These are phyloP conservation scores for Petrocephalus schoutedeni DNA, from an alignment of 2,797 vertebrate species.

Conservation along the genomic window DNA sequence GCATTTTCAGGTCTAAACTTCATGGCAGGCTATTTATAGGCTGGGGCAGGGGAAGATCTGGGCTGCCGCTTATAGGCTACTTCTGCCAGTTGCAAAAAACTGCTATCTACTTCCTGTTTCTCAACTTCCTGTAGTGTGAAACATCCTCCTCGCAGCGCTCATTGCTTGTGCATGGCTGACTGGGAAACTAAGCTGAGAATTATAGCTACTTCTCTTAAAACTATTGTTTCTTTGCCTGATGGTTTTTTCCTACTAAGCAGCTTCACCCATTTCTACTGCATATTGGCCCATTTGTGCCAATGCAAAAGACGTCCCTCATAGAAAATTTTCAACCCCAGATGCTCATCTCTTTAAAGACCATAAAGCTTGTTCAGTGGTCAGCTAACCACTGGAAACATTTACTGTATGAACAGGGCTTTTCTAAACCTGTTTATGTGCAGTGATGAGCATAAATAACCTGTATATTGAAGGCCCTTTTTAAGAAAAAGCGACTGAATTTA, in stretches of 20 bases:
- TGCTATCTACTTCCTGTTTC: slow-evolving; percentile 56
- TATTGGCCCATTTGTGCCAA: not conserved
- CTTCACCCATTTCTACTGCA: not conserved
- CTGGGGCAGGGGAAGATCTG: not conserved
- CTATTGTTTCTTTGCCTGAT: not conserved
- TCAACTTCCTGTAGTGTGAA: slow-evolving; percentile 44
- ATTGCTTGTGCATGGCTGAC: not conserved
- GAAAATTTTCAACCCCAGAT: not conserved
- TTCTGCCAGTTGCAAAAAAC: slow-evolving; percentile 30
- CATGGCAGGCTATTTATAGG: not conserved
- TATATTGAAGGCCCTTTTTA: not conserved
- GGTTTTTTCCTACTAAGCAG: not conserved
- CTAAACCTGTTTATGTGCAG: not conserved
- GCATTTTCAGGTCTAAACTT: not conserved
- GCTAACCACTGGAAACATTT: not conserved
- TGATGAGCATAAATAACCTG: not conserved
- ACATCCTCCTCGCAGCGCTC: not conserved
- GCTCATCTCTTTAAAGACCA: not conserved
- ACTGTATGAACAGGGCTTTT: not conserved
- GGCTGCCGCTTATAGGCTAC: slow-evolving; percentile 16
- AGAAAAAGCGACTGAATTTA: not conserved
- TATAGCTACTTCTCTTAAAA: not conserved
- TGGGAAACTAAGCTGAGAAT: not conserved
- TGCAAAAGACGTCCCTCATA: not conserved
- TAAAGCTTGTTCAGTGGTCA: not conserved